Percentiles rank a stretch among this genome's conserved stretches.
Conservation (phyloP, 2,113 vertebrate genomes). For the Solea senegalensis region DNA sequence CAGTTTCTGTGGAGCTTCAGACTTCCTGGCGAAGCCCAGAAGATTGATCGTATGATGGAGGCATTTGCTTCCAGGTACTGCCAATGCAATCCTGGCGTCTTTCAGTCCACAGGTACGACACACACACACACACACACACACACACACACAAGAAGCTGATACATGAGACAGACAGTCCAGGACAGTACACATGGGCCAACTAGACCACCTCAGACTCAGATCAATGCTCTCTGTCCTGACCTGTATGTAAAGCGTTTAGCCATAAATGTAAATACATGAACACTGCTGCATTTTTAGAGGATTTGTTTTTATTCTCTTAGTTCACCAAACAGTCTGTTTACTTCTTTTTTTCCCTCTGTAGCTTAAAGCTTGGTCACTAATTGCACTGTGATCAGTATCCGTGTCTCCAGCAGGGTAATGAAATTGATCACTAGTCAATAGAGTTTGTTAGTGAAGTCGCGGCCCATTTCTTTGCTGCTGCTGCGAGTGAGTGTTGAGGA, state of each 20-base stretch:
- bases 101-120: constrained; percentile 94
- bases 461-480: neutral
- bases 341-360: neutral
- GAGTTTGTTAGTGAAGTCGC: constrained; percentile 36
- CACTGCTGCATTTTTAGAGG: neutral
- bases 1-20: constrained; percentile 99
- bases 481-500: constrained; percentile 5
- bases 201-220: constrained; percentile 44
- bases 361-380: constrained; percentile 17
- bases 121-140: constrained; percentile 26
- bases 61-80: constrained; percentile 97
- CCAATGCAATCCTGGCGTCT: constrained; percentile 96
- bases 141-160: constrained; percentile 26
- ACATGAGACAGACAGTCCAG: constrained; percentile 48
- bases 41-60: constrained; percentile 99
- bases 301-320: neutral
- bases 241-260: constrained; percentile 23
- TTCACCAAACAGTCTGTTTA: constrained; percentile 9
- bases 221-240: constrained; percentile 45
- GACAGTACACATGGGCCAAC: constrained; percentile 24
- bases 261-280: neutral
- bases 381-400: constrained; percentile 42
- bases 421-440: constrained; percentile 63
- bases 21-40: constrained; percentile 96
- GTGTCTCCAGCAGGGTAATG: constrained; percentile 55